A percentile compares a stretch with the other conserved stretches of the same genome.
Evolutionary conservation across 2,888 invertebrate genomes (phyloP).

Genomic region (Acronicta psi): DNA sequence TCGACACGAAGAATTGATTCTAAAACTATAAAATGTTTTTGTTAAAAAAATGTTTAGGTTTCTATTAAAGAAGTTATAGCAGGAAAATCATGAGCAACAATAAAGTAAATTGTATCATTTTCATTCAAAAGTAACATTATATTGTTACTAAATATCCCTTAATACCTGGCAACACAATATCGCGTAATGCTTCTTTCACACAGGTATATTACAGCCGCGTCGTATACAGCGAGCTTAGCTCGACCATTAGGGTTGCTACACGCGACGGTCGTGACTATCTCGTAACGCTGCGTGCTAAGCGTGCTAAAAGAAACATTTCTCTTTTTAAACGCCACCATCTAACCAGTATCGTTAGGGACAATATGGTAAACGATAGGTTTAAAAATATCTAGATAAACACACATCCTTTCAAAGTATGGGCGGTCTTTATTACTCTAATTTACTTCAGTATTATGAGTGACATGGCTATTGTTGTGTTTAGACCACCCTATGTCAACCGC

Average conservation of each 20-base stretch:
- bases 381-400: slow-evolving; percentile 24
- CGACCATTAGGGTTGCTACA: slow-evolving; percentile 56
- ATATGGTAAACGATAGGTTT: slow-evolving; percentile 33
- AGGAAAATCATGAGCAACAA: too few relatives aligned
- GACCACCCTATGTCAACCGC: too few relatives aligned
- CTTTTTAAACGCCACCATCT: slow-evolving; percentile 44
- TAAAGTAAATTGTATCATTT: too few relatives aligned
- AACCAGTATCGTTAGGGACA: slow-evolving; percentile 42
- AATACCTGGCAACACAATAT: slow-evolving; percentile 1
- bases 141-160: slow-evolving; percentile 2
- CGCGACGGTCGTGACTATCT: slow-evolving; percentile 60
- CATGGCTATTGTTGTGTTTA: too few relatives aligned
- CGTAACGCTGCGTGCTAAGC: slow-evolving; percentile 55
- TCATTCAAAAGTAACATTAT: neutral
- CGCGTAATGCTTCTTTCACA: slow-evolving; percentile 8
- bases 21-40: too few relatives aligned
- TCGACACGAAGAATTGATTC: too few relatives aligned
- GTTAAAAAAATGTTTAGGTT: too few relatives aligned
- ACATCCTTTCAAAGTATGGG: slow-evolving; percentile 13
- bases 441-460: too few relatives aligned
- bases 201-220: slow-evolving; percentile 14
- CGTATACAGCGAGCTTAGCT: slow-evolving; percentile 45
- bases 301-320: slow-evolving; percentile 51
- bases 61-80: too few relatives aligned
- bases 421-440: neutral